These are phyloP conservation scores for Halictus ligatus DNA, from an alignment of 2,888 invertebrate species.

Conservation along the genomic window DNA sequence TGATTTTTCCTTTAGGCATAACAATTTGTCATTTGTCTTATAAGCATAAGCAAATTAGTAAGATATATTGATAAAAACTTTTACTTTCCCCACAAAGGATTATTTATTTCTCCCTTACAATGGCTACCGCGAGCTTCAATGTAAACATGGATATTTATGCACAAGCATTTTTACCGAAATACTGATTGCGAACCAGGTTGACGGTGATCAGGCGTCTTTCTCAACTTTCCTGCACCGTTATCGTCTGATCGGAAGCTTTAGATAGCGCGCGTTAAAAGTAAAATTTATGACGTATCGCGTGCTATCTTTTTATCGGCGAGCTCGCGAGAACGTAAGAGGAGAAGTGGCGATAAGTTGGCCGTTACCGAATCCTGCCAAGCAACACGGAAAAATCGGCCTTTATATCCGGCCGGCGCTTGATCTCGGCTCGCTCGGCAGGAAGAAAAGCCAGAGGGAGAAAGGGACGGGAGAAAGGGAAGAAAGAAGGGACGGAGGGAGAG, in stretches of 20 bases:
- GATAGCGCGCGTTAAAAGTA: constrained; percentile 1
- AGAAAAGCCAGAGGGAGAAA: constrained; percentile 18
- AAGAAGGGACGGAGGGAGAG: neutral
- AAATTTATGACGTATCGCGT: constrained; percentile 3
- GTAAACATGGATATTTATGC: neutral
- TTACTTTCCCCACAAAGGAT: neutral
- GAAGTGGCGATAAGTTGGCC: constrained; percentile 25
- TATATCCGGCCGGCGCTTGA: neutral
- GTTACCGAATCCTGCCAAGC: constrained; percentile 24
- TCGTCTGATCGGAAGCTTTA: neutral
- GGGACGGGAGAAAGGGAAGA: neutral
- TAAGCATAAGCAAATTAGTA: neutral
- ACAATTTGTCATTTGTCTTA: neutral
- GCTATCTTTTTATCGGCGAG: neutral
- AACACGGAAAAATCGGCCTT: constrained; percentile 39
- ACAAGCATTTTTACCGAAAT: neutral
- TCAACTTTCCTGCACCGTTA: neutral
- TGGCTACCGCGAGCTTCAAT: neutral
- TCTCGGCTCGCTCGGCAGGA: constrained; percentile 10
- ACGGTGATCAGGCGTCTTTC: neutral
- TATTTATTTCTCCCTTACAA: neutral
- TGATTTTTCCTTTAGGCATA: neutral
- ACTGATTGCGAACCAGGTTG: neutral
- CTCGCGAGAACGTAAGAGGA: constrained; percentile 14
- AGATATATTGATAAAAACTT: neutral